Percentiles rank a stretch among this genome's conserved stretches.
phyloP scores from a whole-genome alignment of 2,888 invertebrate genomes.

The Villa cingulata region DNA sequence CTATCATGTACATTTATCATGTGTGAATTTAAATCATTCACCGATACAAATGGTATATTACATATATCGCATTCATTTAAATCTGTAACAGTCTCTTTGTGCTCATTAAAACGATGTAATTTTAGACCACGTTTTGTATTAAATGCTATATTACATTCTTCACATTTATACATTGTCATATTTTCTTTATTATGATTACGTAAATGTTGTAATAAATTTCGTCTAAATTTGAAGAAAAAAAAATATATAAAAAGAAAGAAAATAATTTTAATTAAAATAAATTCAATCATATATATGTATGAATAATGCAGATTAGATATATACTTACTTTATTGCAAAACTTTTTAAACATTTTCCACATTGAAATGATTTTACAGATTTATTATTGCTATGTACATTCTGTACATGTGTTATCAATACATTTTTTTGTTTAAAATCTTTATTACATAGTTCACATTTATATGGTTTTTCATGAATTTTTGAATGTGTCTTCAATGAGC shows the following conservation, averaged over 20 bases:
- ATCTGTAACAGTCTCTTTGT: constrained; percentile 17
- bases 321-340: constrained; percentile 24
- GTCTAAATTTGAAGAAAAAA: constrained; percentile 12
- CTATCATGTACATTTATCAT: constrained; percentile 16
- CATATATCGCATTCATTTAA: constrained; percentile 20
- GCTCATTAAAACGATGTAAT: constrained; percentile 18
- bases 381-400: constrained; percentile 2
- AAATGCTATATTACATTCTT: constrained; percentile 18
- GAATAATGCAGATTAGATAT: background rate
- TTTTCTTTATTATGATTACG: constrained; percentile 16
- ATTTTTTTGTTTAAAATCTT: constrained; percentile 33
- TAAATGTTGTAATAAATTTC: constrained; percentile 18
- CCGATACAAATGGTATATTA: constrained; percentile 17
- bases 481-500: constrained; percentile 10
- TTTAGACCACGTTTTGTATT: constrained; percentile 18
- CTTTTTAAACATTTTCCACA: constrained; percentile 26
- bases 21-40: constrained; percentile 18
- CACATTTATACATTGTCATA: constrained; percentile 16
- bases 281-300: background rate
- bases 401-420: constrained; percentile 11
- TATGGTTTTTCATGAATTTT: constrained; percentile 13
- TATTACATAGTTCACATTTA: constrained; percentile 11
- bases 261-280: background rate
- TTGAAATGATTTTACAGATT: constrained; percentile 17
- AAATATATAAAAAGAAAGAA: background rate